Percentiles rank a stretch among this genome's conserved stretches.
These are phyloP conservation scores for Papilio glaucus DNA, from an alignment of 1,140 invertebrate genomes.

Conservation along the genomic window DNA sequence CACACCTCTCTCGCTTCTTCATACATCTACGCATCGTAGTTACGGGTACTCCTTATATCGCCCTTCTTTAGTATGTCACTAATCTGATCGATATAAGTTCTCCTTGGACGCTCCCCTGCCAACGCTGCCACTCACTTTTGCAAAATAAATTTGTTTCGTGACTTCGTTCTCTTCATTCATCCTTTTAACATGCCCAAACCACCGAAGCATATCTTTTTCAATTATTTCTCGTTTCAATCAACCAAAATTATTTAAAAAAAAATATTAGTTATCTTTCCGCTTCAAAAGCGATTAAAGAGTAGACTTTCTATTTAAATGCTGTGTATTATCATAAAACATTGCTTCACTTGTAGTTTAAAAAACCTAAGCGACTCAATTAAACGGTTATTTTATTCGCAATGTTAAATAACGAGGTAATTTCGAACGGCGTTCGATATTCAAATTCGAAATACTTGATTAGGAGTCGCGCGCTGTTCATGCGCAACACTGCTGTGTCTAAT, in stretches of 20 bases:
- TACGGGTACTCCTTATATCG: too few relatives aligned
- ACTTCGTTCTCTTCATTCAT: too few relatives aligned
- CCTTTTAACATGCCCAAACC: too few relatives aligned
- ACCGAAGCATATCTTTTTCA: too few relatives aligned
- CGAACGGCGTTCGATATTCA: slow-evolving; percentile 19
- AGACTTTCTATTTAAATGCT: not conserved
- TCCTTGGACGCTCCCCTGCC: too few relatives aligned
- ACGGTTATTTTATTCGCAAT: slow-evolving; percentile 8
- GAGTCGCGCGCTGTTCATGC: not conserved
- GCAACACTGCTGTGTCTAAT: slow-evolving; percentile 8
- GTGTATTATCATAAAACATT: not conserved
- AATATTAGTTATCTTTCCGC: not conserved
- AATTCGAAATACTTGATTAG: slow-evolving; percentile 31
- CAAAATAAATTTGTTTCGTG: too few relatives aligned
- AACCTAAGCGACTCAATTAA: slow-evolving; percentile 4
- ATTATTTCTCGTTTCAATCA: too few relatives aligned
- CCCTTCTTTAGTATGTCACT: too few relatives aligned
- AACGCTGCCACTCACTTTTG: too few relatives aligned
- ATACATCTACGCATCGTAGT: too few relatives aligned
- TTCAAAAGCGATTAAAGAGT: not conserved
- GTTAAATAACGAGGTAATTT: slow-evolving; percentile 2
- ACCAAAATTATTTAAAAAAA: not conserved
- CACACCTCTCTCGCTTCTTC: too few relatives aligned
- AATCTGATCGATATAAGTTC: too few relatives aligned
- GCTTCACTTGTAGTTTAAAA: not conserved